These are phyloP conservation scores for Aphidius colemani DNA, from an alignment of 2,888 invertebrate genomes.

Conservation along the genomic window DNA sequence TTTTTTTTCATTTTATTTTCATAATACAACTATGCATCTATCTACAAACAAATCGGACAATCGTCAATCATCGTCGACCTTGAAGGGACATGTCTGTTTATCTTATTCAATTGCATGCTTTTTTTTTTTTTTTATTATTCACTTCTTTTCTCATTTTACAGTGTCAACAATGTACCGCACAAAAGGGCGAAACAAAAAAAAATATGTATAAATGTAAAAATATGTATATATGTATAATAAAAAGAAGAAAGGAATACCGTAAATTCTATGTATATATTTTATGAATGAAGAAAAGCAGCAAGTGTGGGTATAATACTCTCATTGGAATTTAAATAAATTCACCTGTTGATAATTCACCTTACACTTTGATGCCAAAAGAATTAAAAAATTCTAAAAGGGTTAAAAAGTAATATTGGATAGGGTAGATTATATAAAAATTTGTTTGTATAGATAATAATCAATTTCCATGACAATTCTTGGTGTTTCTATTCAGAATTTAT, in stretches of 20 bases:
- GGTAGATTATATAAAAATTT: constrained; percentile 10
- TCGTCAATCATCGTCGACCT: constrained; percentile 49
- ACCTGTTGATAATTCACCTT: constrained; percentile 45
- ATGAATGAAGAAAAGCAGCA: constrained; percentile 11
- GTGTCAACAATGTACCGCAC: constrained; percentile 20
- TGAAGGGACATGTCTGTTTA: constrained; percentile 22
- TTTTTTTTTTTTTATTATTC: constrained; percentile 13
- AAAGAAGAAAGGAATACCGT: neutral
- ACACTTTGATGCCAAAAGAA: constrained; percentile 17
- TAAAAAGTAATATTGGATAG: constrained; percentile 22
- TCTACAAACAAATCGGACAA: constrained; percentile 57
- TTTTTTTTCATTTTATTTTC: constrained; percentile 3
- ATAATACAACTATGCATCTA: constrained; percentile 3
- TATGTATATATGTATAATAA: constrained; percentile 1
- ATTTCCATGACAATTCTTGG: constrained; percentile 1
- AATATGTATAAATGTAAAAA: constrained; percentile 20
- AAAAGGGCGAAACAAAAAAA: constrained; percentile 26
- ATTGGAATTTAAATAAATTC: constrained; percentile 54
- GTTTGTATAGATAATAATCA: constrained; percentile 9
- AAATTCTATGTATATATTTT: constrained; percentile 1
- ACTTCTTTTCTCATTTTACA: constrained; percentile 23
- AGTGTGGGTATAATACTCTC: constrained; percentile 4
- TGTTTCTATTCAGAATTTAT: no score
- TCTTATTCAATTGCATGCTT: constrained; percentile 15
- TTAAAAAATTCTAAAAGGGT: constrained; percentile 25